Evolutionary conservation across 35 echinoderm and acorn worm species (phyloP).

Genomic region (Lytechinus pictus): DNA sequence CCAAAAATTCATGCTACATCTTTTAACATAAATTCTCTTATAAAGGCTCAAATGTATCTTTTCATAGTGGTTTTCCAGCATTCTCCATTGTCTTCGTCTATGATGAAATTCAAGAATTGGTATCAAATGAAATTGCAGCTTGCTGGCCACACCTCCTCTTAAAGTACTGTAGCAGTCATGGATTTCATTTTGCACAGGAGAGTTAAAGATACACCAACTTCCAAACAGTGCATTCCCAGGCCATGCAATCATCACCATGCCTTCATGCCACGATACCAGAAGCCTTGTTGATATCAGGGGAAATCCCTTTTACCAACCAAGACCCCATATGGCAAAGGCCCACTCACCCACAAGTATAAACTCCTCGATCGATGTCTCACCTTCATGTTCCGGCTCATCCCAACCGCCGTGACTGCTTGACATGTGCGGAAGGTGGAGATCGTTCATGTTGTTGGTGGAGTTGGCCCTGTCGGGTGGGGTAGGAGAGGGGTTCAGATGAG

Average conservation of each 20-base stretch:
- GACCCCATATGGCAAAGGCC: background rate
- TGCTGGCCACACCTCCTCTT: too few relatives aligned
- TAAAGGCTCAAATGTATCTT: too few relatives aligned
- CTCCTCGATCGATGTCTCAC: constrained; percentile 51
- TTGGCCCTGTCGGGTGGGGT: constrained; percentile 37
- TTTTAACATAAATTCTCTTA: too few relatives aligned
- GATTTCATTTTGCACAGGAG: too few relatives aligned
- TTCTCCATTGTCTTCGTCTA: too few relatives aligned
- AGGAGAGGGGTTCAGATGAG: background rate
- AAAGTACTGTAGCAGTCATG: too few relatives aligned
- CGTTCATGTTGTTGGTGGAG: constrained; percentile 8
- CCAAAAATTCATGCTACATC: too few relatives aligned
- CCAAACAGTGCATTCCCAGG: too few relatives aligned
- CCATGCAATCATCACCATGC: background rate
- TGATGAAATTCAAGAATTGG: too few relatives aligned
- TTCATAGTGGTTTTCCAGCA: too few relatives aligned
- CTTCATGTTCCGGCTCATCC: constrained; percentile 47
- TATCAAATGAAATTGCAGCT: too few relatives aligned
- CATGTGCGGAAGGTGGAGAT: constrained; percentile 16
- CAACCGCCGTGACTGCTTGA: background rate
- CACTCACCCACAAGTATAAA: constrained; percentile 43
- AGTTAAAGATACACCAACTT: too few relatives aligned
- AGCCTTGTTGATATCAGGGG: background rate
- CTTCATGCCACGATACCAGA: background rate
- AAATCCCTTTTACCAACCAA: background rate